These are phyloP conservation scores for Scomberomorus guttatus DNA, from an alignment of 2,797 vertebrate species.

Conservation along the genomic window DNA sequence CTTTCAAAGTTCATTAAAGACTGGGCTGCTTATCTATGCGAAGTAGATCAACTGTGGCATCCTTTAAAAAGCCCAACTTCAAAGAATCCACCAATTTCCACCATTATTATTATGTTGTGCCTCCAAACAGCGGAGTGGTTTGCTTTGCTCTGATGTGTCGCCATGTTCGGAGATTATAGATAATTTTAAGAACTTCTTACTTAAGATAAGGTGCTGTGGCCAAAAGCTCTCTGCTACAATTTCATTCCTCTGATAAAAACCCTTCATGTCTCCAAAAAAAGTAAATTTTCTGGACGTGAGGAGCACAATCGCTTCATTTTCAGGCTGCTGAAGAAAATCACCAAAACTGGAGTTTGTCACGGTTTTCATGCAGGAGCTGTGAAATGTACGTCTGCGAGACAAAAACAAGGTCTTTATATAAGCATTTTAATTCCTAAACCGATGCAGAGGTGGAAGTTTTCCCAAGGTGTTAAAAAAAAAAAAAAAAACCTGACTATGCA, in stretches of 20 bases:
- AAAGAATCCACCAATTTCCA: constrained; percentile 53
- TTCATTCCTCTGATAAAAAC: constrained; percentile 38
- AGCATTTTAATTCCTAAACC: constrained; percentile 47
- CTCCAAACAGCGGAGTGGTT: constrained; percentile 39
- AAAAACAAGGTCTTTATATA: constrained; percentile 44
- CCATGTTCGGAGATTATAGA: constrained; percentile 64
- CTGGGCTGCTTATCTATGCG: constrained; percentile 44
- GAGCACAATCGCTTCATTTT: constrained; percentile 18
- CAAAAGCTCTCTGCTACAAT: constrained; percentile 36
- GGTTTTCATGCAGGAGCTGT: constrained; percentile 22
- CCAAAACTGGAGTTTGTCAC: constrained; percentile 12
- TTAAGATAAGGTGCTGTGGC: constrained; percentile 60
- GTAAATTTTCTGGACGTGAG: constrained; percentile 22
- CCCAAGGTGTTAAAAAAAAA: constrained; percentile 32
- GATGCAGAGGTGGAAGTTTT: constrained; percentile 40
- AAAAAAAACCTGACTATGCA: constrained; percentile 54
- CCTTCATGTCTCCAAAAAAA: constrained; percentile 5
- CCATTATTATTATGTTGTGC: constrained; percentile 21
- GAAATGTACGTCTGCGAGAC: constrained; percentile 33
- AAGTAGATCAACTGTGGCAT: constrained; percentile 35
- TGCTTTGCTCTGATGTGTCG: constrained; percentile 48
- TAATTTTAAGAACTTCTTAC: constrained; percentile 51
- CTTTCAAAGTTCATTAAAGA: constrained; percentile 50
- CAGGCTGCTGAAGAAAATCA: constrained; percentile 22
- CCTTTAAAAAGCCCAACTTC: constrained; percentile 53